These are phyloP conservation scores for Dastarcus helophoroides DNA, from an alignment of 2,888 invertebrate species.

Conservation along the genomic window DNA sequence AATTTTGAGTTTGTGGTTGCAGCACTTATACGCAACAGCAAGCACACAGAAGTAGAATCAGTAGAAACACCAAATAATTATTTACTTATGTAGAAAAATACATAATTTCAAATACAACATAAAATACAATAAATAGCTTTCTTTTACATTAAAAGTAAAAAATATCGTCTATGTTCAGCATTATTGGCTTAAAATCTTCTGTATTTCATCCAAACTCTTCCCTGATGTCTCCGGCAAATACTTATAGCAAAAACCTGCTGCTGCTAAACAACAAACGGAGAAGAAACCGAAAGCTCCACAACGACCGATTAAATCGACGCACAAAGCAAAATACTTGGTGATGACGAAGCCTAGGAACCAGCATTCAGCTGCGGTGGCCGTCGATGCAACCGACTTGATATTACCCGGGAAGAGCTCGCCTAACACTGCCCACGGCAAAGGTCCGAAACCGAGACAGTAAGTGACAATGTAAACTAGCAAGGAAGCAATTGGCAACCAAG, in stretches of 20 bases:
- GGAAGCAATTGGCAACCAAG: constrained; percentile 38
- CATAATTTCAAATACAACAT: no score
- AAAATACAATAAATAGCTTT: no score
- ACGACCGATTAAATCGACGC: constrained; percentile 49
- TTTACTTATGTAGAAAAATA: no score
- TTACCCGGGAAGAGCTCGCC: constrained; percentile 77
- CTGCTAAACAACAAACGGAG: constrained; percentile 45
- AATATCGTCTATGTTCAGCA: no score
- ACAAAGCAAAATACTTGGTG: constrained; percentile 55
- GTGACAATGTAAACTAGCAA: constrained; percentile 52
- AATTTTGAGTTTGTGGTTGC: no score
- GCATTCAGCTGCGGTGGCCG: constrained; percentile 67
- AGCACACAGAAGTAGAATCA: no score
- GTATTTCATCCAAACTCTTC: constrained; percentile 12
- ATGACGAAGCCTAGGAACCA: constrained; percentile 67
- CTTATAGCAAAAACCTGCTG: constrained; percentile 49
- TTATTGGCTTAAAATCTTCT: constrained; percentile 10
- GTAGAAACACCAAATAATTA: no score
- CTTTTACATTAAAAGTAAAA: no score
- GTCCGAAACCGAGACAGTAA: constrained; percentile 68
- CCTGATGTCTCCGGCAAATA: constrained; percentile 10
- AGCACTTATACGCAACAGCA: no score
- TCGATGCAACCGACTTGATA: constrained; percentile 65
- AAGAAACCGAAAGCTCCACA: constrained; percentile 65
- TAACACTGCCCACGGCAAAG: constrained; percentile 74